phyloP scores from a whole-genome alignment of 1,140 invertebrate genomes.

The Zaprionus lachaisei region DNA sequence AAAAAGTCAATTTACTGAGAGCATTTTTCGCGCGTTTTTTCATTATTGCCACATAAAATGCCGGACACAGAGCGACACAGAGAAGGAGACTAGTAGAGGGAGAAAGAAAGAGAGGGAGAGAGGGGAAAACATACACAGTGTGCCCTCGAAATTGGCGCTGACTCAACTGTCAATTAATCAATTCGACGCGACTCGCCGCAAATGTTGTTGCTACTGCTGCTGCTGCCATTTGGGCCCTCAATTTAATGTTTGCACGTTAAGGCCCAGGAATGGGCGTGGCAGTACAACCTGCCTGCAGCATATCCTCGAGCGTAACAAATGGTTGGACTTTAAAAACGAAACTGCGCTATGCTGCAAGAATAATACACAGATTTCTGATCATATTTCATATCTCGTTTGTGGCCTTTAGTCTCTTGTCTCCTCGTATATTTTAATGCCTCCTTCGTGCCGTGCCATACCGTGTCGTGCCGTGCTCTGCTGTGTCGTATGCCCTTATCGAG shows the following conservation, averaged over 20 bases:
- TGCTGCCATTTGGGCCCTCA: constrained; percentile 47
- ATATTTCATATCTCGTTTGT: constrained; percentile 63
- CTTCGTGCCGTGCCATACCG: constrained; percentile 15
- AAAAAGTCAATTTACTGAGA: constrained; percentile 44
- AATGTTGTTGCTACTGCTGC: constrained; percentile 25
- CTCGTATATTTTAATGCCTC: constrained; percentile 68
- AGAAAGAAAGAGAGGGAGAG: too few relatives aligned
- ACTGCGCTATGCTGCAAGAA: constrained; percentile 61
- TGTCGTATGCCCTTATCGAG: constrained; percentile 60
- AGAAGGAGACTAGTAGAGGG: neutral
- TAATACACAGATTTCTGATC: constrained; percentile 63
- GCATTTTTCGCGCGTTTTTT: constrained; percentile 33
- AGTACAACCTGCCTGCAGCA: constrained; percentile 18
- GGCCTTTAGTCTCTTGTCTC: constrained; percentile 57
- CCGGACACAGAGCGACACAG: constrained; percentile 4
- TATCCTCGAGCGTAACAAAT: constrained; percentile 62
- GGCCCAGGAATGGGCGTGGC: neutral
- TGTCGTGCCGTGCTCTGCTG: constrained; percentile 15
- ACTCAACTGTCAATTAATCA: constrained; percentile 79
- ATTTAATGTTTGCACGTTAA: constrained; percentile 68
- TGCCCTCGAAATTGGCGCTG: constrained; percentile 51
- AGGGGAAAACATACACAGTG: neutral
- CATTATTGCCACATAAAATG: constrained; percentile 43
- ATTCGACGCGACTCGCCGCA: constrained; percentile 36
- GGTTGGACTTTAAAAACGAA: constrained; percentile 66